Percentiles rank a stretch among this genome's conserved stretches.
phyloP scores from a whole-genome alignment of 2,797 vertebrate species.

The Saxicola maurus region DNA sequence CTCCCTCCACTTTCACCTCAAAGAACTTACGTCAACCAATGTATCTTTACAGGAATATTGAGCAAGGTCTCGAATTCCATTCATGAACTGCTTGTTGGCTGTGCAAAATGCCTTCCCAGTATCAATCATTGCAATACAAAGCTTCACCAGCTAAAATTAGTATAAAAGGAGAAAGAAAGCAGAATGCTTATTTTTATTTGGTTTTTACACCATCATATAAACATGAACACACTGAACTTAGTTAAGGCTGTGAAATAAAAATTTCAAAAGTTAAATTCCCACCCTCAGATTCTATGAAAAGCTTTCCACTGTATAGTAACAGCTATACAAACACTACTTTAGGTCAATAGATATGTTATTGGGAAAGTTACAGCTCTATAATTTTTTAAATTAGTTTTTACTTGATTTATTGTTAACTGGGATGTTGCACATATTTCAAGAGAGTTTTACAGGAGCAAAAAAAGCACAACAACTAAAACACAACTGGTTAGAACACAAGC shows the following conservation, averaged over 20 bases:
- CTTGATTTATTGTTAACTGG: background rate
- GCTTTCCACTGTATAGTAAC: background rate
- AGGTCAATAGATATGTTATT: background rate
- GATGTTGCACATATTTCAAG: background rate
- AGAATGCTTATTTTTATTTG: background rate
- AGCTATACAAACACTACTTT: background rate
- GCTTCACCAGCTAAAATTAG: slow-evolving; percentile 86
- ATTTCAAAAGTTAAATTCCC: background rate
- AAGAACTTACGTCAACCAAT: slow-evolving; percentile 87
- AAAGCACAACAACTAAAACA: background rate
- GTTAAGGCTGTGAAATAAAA: background rate
- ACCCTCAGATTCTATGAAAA: background rate
- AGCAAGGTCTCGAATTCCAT: slow-evolving; percentile 90
- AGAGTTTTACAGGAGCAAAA: background rate
- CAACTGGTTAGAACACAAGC: background rate
- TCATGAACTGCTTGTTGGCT: slow-evolving; percentile 96
- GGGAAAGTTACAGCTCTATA: background rate
- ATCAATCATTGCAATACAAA: slow-evolving; percentile 96
- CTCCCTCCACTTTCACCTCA: background rate
- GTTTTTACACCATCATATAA: background rate
- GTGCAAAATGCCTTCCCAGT: slow-evolving; percentile 94
- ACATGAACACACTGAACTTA: background rate
- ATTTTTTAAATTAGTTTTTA: background rate
- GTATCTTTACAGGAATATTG: slow-evolving; percentile 91
- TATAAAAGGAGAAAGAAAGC: background rate